Evolutionary conservation across 2,113 vertebrate species (phyloP), one percentile per base, ranked within the genome.

Genomic region (Cephalophus harveyi): DNA sequence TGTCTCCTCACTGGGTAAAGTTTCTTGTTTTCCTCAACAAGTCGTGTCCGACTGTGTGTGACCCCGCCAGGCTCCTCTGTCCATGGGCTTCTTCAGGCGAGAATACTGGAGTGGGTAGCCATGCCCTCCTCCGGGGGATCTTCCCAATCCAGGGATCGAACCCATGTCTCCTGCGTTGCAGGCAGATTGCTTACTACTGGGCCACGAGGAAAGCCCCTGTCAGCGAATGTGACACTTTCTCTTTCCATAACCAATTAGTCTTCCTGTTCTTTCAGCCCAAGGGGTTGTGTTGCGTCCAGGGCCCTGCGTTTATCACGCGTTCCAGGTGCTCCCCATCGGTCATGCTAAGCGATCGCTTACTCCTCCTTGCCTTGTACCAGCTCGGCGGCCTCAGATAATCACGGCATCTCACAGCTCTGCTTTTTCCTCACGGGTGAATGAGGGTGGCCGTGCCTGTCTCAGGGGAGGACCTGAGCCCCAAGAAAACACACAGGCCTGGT

Each of bases 41-140:
- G n/a, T 71, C 5, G 0, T 6, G 19, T 71, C 67, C 5, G 2
- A 40, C 67, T 71, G 19, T 6, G n/a, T 40, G n/a, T 9, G 19
- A 23, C 67, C 67, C 10, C 40, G 40, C n/a, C 67, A 40, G 67
- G 67, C 64, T 71, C 67, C n/a, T 40, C 19, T 71, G 67, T 36
- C 67, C 67, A 23, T 40, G 67, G 67, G 10, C 21, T 71, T 36
- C 67, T 36, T 21, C 17, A 23, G 19, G 67, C 19, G 36, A 5
- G n/a, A 21, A 5, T 2, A 11, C n/a, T 36, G n/a, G n/a, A 71
- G 67, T 12, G 67, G n/a, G 19, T 5, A 36, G n/a, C 67, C 67
- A 23, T 71, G n/a, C 8, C 67, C n/a, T 71, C 64, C 64, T 6
- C 17, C 67, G 23, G n/a, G n/a, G 4, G 19, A 12, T 71, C 67